phyloP scores from a whole-genome alignment of 2,888 invertebrate genomes.

The Pristionchus exspectatus region DNA sequence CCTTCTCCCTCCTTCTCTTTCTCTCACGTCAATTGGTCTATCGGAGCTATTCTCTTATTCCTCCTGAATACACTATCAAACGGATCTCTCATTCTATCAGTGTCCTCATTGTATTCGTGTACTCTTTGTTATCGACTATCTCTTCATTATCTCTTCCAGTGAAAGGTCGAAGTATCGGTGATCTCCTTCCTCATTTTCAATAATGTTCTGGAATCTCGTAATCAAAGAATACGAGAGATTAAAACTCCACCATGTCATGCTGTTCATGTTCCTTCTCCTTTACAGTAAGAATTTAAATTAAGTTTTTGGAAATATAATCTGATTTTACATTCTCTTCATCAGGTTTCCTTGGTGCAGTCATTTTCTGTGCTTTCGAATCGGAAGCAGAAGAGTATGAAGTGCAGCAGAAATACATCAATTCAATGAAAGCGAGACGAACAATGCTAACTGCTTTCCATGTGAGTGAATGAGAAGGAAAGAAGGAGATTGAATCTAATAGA shows the following conservation, averaged over 20 bases:
- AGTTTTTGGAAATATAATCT: not conserved
- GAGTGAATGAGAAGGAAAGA: not conserved
- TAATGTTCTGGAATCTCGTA: conserved; percentile 74
- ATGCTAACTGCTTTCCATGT: conserved; percentile 51
- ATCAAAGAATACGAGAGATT: conserved; percentile 69
- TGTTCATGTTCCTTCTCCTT: conserved; percentile 65
- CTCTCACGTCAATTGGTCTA: not conserved
- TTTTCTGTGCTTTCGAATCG: conserved; percentile 70
- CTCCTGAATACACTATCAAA: not conserved
- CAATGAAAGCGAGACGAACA: conserved; percentile 2
- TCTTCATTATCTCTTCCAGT: conserved; percentile 36
- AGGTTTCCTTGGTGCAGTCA: conserved; percentile 67
- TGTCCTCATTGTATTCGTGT: not conserved
- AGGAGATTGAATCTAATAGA: not conserved
- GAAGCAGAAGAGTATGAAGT: conserved; percentile 58
- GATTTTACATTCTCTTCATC: not conserved
- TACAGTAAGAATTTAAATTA: conserved; percentile 61
- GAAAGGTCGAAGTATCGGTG: not conserved
- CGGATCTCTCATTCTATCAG: not conserved
- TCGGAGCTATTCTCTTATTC: not conserved
- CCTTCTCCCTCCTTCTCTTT: conserved; percentile 22
- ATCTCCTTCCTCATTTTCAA: not conserved
- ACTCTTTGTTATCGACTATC: conserved; percentile 1
- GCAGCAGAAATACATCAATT: not conserved
- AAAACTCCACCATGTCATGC: conserved; percentile 68